A percentile compares a stretch with the other conserved stretches of the same genome.
phyloP scores from a whole-genome alignment of 2,113 vertebrate species.

The Myrmecobius fasciatus region DNA sequence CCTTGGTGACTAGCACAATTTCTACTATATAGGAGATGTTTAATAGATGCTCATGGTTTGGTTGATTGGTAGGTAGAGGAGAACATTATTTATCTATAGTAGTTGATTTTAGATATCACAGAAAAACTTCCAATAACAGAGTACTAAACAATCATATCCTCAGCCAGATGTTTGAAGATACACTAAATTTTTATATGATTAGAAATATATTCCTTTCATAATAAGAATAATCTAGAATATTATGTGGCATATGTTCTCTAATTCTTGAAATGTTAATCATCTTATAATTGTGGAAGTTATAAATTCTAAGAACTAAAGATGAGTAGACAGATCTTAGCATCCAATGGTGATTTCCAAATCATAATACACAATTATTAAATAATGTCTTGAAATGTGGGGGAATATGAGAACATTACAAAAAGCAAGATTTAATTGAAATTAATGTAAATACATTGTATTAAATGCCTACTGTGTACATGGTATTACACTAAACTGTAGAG shows the following conservation, averaged over 20 bases:
- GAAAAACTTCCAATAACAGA: neutral
- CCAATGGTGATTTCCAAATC: neutral
- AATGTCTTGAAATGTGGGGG: neutral
- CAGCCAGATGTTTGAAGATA: neutral
- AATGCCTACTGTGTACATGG: neutral
- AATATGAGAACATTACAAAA: neutral
- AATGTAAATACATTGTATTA: neutral
- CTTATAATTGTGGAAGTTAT: neutral
- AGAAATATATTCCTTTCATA: neutral
- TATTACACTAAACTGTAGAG: neutral
- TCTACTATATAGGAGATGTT: neutral
- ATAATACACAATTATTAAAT: neutral
- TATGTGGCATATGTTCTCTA: neutral
- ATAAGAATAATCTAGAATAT: neutral
- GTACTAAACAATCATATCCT: neutral
- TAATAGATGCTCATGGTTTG: neutral
- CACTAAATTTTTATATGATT: neutral
- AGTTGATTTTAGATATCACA: neutral
- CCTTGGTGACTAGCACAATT: neutral
- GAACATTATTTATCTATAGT: neutral
- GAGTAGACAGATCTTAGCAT: neutral
- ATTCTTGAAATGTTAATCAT: neutral
- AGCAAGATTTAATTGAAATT: neutral
- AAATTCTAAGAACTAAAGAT: neutral
- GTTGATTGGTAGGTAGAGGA: neutral